Conservation (phyloP, 2,113 vertebrate species). For the Pomatorhinus ruficollis region DNA sequence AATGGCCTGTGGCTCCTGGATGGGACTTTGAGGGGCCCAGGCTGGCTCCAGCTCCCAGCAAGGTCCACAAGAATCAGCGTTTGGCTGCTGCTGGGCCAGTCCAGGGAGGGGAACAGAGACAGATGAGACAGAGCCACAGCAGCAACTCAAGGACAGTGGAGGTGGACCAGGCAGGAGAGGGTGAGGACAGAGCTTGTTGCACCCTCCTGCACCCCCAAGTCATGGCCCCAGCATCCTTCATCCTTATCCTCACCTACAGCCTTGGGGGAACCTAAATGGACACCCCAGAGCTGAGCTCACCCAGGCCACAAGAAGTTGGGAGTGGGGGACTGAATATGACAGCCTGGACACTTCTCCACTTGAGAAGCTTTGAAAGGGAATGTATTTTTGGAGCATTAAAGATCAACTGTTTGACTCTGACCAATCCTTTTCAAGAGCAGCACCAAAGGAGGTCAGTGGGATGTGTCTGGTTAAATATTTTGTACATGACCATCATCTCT, state of each 20-base stretch:
- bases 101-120: not conserved
- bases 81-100: not conserved
- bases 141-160: not conserved
- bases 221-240: not conserved
- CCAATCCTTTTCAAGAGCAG: conserved; percentile 27
- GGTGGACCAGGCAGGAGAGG: not conserved
- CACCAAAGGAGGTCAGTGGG: conserved; percentile 61
- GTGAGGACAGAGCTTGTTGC: not conserved
- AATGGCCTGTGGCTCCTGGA: not conserved
- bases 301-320: not conserved
- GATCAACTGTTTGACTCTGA: conserved; percentile 17
- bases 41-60: fast-evolving
- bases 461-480: conserved; percentile 59
- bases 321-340: not conserved
- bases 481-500: conserved; percentile 46
- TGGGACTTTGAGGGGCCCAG: not conserved
- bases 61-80: not conserved
- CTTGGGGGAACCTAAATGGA: not conserved
- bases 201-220: not conserved
- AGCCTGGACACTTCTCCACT: not conserved
- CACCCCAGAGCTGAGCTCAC: not conserved
- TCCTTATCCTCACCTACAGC: not conserved
- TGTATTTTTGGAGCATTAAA: conserved; percentile 59
- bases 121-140: not conserved
- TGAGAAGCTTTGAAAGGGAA: conserved; percentile 42